These are phyloP conservation scores for Poecile atricapillus DNA, from an alignment of 2,113 vertebrate species.

Conservation along the genomic window DNA sequence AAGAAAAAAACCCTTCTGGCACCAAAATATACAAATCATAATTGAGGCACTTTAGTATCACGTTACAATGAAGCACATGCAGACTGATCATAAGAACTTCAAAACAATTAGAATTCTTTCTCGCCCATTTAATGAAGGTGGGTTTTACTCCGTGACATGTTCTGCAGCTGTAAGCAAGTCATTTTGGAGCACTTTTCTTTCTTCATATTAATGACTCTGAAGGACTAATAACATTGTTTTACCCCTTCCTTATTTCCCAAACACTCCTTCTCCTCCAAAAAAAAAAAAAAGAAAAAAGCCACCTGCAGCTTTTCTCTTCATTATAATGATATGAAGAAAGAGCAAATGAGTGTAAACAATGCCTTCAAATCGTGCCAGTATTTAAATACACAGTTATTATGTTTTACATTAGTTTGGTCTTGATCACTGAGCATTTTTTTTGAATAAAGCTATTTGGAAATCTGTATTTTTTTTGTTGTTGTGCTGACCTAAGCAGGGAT, in stretches of 20 bases:
- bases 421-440: not conserved
- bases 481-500: not conserved
- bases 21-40: constrained; percentile 76
- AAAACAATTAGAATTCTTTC: constrained; percentile 73
- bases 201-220: constrained; percentile 62
- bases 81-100: constrained; percentile 70
- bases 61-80: constrained; percentile 74
- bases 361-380: not conserved
- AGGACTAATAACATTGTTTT: constrained; percentile 26
- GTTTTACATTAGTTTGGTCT: not conserved
- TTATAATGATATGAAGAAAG: not conserved
- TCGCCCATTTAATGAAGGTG: constrained; percentile 67
- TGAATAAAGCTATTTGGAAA: not conserved
- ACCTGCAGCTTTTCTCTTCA: constrained; percentile 27
- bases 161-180: constrained; percentile 67
- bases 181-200: constrained; percentile 55
- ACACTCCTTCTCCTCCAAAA: not conserved
- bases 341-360: not conserved
- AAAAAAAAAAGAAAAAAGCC: not conserved
- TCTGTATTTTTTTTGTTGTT: not conserved
- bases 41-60: constrained; percentile 72
- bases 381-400: not conserved
- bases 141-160: constrained; percentile 60
- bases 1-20: constrained; percentile 78
- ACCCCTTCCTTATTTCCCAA: constrained; percentile 33